Conservation (phyloP, 2,797 vertebrate species). For the Percopsis omiscomaycus region DNA sequence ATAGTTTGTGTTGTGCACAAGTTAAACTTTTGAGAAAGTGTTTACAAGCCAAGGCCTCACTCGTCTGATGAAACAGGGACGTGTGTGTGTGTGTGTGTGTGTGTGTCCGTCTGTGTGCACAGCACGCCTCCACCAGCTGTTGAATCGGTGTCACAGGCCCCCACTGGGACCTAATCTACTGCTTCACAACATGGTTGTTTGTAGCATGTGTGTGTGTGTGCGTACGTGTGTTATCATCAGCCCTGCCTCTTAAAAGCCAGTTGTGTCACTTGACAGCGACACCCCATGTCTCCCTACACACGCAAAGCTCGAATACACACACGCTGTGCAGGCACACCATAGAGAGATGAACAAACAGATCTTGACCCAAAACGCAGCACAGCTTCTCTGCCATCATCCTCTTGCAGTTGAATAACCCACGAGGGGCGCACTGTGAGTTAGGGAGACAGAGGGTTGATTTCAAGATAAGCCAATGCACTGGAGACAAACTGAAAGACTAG, state of each 20-base stretch:
- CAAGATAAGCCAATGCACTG: not conserved
- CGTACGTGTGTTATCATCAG: slow-evolving; percentile 25
- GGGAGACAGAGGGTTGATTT: slow-evolving; percentile 5
- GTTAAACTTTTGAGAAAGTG: slow-evolving; percentile 51
- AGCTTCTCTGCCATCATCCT: too few relatives aligned
- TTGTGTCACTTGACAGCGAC: slow-evolving; percentile 56
- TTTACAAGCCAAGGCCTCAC: slow-evolving; percentile 53
- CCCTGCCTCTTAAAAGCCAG: slow-evolving; percentile 45
- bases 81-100: slow-evolving; percentile 11
- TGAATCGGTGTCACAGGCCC: slow-evolving; percentile 66
- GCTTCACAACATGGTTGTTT: slow-evolving; percentile 39
- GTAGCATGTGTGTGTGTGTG: slow-evolving; percentile 7
- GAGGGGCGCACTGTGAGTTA: too few relatives aligned
- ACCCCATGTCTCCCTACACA: slow-evolving; percentile 28
- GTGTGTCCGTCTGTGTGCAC: slow-evolving; percentile 22
- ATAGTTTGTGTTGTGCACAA: slow-evolving; percentile 20
- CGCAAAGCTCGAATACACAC: not conserved
- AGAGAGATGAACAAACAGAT: not conserved
- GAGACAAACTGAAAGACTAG: not conserved
- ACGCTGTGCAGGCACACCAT: not conserved
- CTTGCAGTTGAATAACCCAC: too few relatives aligned
- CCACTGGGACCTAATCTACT: slow-evolving; percentile 65
- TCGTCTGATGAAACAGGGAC: slow-evolving; percentile 51
- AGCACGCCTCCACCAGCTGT: slow-evolving; percentile 61
- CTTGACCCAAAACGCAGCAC: not conserved